These are phyloP conservation scores for Tamias sibiricus DNA, from an alignment of 2,113 vertebrate genomes.

Conservation along the genomic window DNA sequence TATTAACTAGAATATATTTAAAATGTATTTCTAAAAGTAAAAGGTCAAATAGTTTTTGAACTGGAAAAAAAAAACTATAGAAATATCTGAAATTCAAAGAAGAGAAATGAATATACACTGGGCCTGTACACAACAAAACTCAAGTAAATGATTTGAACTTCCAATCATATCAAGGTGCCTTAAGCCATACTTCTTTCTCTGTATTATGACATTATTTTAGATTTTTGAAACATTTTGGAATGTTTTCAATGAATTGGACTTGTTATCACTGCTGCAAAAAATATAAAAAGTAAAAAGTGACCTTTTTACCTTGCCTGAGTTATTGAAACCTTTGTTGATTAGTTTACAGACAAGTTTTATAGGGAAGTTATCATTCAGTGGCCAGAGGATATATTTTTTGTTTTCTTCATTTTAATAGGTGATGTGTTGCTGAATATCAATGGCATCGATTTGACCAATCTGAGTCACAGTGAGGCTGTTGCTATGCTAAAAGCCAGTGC, in stretches of 20 bases:
- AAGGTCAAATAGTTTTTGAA: not conserved
- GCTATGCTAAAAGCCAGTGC: constrained; percentile 97
- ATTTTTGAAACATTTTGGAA: not conserved
- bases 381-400: not conserved
- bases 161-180: no score
- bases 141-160: not conserved
- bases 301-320: not conserved
- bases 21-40: constrained; percentile 20
- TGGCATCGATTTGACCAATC: constrained; percentile 94
- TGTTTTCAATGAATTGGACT: not conserved
- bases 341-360: not conserved
- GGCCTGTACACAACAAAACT: not conserved
- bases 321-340: not conserved
- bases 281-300: not conserved
- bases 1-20: constrained; percentile 2
- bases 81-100: not conserved
- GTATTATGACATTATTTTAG: not conserved
- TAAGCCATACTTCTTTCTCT: not conserved
- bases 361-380: not conserved
- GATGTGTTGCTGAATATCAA: constrained; percentile 97
- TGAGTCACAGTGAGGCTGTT: constrained; percentile 97
- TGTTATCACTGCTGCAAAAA: not conserved
- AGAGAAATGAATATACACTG: not conserved
- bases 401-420: constrained; percentile 84
- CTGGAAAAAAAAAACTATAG: constrained; percentile 14